Evolutionary conservation across 2,113 vertebrate genomes (phyloP).

Genomic region (Jacana jacana): DNA sequence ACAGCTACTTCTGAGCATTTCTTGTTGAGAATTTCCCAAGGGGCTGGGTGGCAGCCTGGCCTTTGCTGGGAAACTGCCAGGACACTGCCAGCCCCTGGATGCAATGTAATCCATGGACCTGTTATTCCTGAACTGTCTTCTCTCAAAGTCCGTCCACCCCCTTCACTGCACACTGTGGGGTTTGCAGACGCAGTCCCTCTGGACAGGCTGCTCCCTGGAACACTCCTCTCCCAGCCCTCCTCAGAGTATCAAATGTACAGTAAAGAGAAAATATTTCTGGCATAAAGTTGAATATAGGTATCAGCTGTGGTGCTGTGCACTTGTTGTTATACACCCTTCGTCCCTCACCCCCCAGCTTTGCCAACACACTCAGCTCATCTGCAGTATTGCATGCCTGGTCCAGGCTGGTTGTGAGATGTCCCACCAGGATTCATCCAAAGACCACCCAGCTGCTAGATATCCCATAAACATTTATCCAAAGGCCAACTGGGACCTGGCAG

Average conservation of each 20-base stretch:
- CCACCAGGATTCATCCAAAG: not conserved
- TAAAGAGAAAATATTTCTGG: not conserved
- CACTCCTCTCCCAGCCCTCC: not conserved
- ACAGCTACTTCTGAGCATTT: not conserved
- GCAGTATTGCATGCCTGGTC: not conserved
- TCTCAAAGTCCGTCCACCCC: not conserved
- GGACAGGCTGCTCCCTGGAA: not conserved
- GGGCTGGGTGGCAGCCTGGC: not conserved
- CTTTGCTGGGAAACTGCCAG: not conserved
- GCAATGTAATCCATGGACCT: not conserved
- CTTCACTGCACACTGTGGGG: not conserved
- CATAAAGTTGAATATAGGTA: not conserved
- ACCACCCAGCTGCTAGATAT: not conserved
- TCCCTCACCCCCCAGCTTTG: not conserved
- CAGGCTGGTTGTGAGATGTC: not conserved
- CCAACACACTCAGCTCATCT: not conserved
- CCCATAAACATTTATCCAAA: not conserved
- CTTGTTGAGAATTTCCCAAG: not conserved
- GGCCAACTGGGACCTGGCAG: rapidly evolving
- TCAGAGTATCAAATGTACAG: not conserved
- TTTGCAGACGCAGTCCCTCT: not conserved
- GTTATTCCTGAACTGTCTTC: not conserved
- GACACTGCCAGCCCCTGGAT: not conserved
- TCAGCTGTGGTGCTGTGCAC: not conserved
- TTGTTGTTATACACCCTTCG: not conserved